Base-by-base conservation (phyloP, 2,113 vertebrate genomes). In the Stigmatopora nigra region DNA sequence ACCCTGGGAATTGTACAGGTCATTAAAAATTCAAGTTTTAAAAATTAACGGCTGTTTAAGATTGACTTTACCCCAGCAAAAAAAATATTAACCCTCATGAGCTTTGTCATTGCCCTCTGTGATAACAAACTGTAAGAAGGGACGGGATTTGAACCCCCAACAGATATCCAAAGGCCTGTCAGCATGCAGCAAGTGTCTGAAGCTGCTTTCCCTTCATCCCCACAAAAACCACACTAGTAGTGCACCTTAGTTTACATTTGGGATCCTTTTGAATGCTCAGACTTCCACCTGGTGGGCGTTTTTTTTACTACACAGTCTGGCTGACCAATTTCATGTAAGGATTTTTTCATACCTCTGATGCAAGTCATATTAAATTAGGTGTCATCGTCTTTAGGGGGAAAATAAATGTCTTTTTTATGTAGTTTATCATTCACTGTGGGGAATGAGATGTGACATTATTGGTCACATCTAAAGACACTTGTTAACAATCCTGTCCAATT, bases 241-340 rank as follows among this genome's bases (percentile, higher is more conserved):
- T 44, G 20, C 63, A 14, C 13, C 16, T 5, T 38, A 70, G 51
- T 22, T 31, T 17, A 14, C 49, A 64, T 59, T 0, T 51, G 17
- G 63, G 15, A 69, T 82, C 38, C 16, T 14, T 35, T 19, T 5
- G 60, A n/a, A 5, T 38, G 75, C 76, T 63, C 82, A 79, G 85
- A 79, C 1, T 3, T 31, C 25, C 87, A 72, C 76, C 85, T 85
- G 60, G 81, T 87, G 87, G 76, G 46, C 15, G 19, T 49, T 25
- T 5, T 35, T 41, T 2, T 62, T 45, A 59, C 35, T 59, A 25
- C 53, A 15, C 22, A 14, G 22, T 11, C 2, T 25, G 52, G 14
- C 6, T 1, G n/a, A 20, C 22, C 3, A 31, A 31, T 31, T 31
- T 55, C 20, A 48, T 31, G 22, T 22, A 12, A 8, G 20, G 49